Base-by-base conservation (phyloP, 1,140 invertebrate genomes). In the Sycophaga agraensis region DNA sequence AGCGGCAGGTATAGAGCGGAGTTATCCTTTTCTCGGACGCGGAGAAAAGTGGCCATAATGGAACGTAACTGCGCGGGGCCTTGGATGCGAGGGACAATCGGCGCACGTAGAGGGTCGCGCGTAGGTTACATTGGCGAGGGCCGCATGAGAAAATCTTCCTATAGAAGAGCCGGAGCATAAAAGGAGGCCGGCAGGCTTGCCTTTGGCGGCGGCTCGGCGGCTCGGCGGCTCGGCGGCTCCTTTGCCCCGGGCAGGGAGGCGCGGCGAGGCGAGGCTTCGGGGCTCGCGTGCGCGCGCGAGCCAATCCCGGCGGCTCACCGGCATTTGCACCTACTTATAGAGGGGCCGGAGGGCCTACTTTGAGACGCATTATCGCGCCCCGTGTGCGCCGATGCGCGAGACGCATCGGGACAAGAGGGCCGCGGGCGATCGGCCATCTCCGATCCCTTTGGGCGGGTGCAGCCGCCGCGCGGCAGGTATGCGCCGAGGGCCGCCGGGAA, bases 321-420 rank as follows among this genome's bases (percentile, higher is more conserved):
- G 65, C 71, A 73, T 75, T 78, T 77, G 73, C 75, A 79, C 73
- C 74, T 76, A 75, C 72, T 79, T 74, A 68, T 51, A 45, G n/a
- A n/a, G 45, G 40, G 54, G 22, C 16, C 31, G 14, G 22, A 19
- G 26, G 42, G 50, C 26, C 61, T 71, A 74, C 66, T 72, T 69
- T 70, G 55, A 66, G 72, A 72, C 66, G 75, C 60, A 78, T 78
- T 77, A 77, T 75, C 75, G 69, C 68, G 53, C 65, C 67, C 63
- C 65, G 53, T 62, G 54, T 43, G 50, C 43, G 55, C 46, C 65
- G 43, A 59, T 66, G 64, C 64, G 58, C 65, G 61, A 54, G n/a
- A 42, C 40, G 16, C 56, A 45, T 59, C 43, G 40, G 60, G 53
- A 66, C 39, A 65, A 66, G 46, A 63, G 24, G 26, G 51, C 50